phyloP scores from a whole-genome alignment of 2,113 vertebrate species.

The Bubo blakistoni region DNA sequence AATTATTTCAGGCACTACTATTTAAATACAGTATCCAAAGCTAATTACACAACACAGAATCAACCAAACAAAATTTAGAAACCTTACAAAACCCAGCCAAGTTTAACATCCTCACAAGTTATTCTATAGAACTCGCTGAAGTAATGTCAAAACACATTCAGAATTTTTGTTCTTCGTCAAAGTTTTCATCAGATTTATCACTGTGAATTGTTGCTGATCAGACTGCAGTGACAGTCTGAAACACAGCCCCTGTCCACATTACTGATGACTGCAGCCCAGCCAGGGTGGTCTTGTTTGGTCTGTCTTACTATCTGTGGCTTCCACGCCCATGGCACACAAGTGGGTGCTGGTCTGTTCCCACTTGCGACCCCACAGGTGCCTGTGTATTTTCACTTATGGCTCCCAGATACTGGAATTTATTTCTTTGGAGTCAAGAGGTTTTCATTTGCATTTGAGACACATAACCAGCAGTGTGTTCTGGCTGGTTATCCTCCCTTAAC shows the following conservation, averaged over 20 bases:
- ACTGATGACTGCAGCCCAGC: neutral
- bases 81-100: neutral
- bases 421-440: neutral
- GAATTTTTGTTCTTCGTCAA: neutral
- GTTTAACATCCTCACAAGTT: neutral
- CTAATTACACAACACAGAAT: neutral
- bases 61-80: neutral
- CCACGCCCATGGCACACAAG: neutral
- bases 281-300: neutral
- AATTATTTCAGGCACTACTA: neutral
- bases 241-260: neutral
- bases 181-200: neutral
- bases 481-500: neutral
- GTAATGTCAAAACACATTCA: neutral
- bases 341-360: neutral
- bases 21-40: neutral
- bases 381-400: neutral
- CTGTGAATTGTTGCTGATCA: neutral
- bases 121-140: neutral
- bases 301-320: neutral
- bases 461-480: neutral
- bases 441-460: neutral
- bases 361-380: neutral
- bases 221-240: neutral
- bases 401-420: neutral